phyloP scores from a whole-genome alignment of 2,113 vertebrate species.

The Syngnathus scovelli region DNA sequence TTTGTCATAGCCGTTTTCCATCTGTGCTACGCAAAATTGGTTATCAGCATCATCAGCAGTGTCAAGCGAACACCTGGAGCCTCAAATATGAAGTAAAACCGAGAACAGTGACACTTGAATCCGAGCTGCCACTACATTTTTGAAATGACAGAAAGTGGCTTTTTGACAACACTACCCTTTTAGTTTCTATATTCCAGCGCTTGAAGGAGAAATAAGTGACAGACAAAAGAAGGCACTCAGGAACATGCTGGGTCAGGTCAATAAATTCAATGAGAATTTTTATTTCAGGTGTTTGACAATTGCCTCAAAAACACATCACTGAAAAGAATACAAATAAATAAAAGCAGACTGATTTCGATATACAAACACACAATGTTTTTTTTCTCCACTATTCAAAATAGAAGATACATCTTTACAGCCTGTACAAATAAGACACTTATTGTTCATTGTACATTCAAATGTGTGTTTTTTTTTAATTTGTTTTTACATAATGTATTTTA shows the following conservation, averaged over 20 bases:
- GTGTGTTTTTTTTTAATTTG: neutral
- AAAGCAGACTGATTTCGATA: neutral
- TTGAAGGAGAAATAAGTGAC: neutral
- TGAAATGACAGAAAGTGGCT: slow-evolving; percentile 2
- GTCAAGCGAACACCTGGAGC: neutral
- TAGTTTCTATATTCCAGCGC: slow-evolving; percentile 36
- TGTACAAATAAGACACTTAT: slow-evolving; percentile 52
- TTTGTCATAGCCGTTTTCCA: neutral
- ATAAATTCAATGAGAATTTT: slow-evolving; percentile 3
- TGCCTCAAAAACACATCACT: neutral
- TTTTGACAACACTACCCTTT: slow-evolving; percentile 18
- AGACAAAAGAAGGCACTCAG: slow-evolving; percentile 47
- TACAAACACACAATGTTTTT: neutral
- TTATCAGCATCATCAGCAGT: neutral
- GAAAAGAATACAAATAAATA: neutral
- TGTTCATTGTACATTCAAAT: slow-evolving; percentile 42
- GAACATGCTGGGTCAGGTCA: slow-evolving; percentile 42
- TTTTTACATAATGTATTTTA: no score
- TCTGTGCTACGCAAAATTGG: neutral
- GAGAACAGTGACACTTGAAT: neutral
- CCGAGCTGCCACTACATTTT: neutral
- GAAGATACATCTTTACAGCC: slow-evolving; percentile 38
- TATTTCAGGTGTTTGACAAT: neutral
- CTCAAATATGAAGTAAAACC: neutral
- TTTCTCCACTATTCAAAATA: slow-evolving; percentile 4